These are phyloP conservation scores for Drosophila differens DNA, from an alignment of 2,888 invertebrate species.

Conservation along the genomic window DNA sequence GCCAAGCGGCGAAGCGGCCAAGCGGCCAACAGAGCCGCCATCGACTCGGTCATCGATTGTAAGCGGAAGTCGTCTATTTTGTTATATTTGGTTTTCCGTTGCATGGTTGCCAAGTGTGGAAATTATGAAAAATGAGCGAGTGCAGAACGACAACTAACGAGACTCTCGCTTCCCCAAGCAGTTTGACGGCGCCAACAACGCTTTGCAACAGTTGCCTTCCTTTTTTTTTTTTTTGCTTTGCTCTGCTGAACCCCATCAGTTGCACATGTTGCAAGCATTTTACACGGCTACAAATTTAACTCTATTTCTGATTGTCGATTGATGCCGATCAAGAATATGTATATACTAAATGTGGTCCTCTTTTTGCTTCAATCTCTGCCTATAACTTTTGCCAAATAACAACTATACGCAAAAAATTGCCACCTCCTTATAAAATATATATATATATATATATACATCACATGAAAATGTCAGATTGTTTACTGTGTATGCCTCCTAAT, in stretches of 20 bases:
- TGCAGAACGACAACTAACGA: slow-evolving; percentile 56
- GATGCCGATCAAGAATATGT: background rate
- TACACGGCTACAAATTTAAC: background rate
- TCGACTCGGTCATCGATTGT: slow-evolving; percentile 42
- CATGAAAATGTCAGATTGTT: background rate
- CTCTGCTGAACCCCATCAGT: slow-evolving; percentile 42
- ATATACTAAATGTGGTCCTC: too few relatives aligned
- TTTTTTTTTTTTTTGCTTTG: background rate
- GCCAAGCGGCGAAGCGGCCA: slow-evolving; percentile 33
- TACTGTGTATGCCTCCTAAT: slow-evolving; percentile 50
- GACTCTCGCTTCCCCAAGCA: slow-evolving; percentile 3
- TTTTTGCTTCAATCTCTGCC: background rate
- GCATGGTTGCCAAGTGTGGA: slow-evolving; percentile 59
- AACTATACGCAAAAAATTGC: too few relatives aligned
- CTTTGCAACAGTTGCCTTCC: slow-evolving; percentile 3
- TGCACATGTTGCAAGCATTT: slow-evolving; percentile 61
- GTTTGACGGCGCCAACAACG: slow-evolving; percentile 16
- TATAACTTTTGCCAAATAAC: background rate
- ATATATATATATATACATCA: background rate
- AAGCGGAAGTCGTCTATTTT: slow-evolving; percentile 79
- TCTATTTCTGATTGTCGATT: background rate
- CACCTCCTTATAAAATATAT: too few relatives aligned
- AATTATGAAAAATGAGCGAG: slow-evolving; percentile 74
- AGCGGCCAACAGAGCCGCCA: background rate
- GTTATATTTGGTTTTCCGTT: slow-evolving; percentile 69